Conservation (phyloP, 37 sponge, comb jelly and placozoan genomes). For the Tethya wilhelma region DNA sequence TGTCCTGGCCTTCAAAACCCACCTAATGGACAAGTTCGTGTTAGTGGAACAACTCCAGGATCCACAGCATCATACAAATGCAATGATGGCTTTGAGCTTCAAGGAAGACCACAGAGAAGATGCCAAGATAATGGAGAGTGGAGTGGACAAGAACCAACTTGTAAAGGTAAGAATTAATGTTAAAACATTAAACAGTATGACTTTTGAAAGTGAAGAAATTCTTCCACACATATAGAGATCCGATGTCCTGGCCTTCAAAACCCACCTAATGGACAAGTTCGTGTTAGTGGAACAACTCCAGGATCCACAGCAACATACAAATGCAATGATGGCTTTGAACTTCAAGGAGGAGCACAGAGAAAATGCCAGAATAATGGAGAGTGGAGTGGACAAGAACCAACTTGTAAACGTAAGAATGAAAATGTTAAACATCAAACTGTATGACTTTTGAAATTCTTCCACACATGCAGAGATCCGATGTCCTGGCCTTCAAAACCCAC, state of each 20-base stretch:
- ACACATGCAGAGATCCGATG: not conserved
- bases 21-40: slow-evolving; percentile 26
- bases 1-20: slow-evolving; percentile 24
- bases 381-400: slow-evolving; percentile 5
- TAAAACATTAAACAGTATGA: not conserved
- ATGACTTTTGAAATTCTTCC: no score
- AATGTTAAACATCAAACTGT: no score
- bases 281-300: not conserved
- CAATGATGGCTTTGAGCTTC: slow-evolving; percentile 41
- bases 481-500: not conserved
- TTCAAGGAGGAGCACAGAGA: not conserved
- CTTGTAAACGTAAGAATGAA: not conserved
- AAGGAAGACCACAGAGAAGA: slow-evolving; percentile 8
- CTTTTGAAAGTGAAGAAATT: not conserved
- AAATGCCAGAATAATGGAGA: slow-evolving; percentile 9
- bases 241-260: not conserved
- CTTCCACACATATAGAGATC: no score
- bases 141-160: slow-evolving; percentile 55
- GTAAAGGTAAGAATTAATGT: slow-evolving; percentile 37
- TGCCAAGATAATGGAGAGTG: slow-evolving; percentile 63
- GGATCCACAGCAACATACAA: slow-evolving; percentile 3
- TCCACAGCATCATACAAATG: slow-evolving; percentile 54
- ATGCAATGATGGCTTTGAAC: not conserved
- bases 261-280: not conserved
- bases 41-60: slow-evolving; percentile 29